These are phyloP conservation scores for Schrankia costaestrigalis DNA, from an alignment of 2,888 invertebrate species.

Conservation along the genomic window DNA sequence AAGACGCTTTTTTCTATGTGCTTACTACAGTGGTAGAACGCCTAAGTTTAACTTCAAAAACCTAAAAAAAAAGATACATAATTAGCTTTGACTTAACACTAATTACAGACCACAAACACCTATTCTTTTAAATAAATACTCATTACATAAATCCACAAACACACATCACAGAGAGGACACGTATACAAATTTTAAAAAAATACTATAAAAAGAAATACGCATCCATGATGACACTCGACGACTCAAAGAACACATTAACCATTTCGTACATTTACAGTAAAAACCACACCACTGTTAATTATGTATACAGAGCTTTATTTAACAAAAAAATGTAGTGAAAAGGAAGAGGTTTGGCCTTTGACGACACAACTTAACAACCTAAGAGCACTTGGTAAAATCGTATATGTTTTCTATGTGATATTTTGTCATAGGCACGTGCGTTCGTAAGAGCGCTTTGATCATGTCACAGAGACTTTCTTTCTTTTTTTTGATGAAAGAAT, in stretches of 20 bases:
- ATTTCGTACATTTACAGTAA: conserved; percentile 52
- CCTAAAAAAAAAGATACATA: too few relatives aligned
- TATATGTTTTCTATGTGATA: conserved; percentile 50
- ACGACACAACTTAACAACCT: conserved; percentile 58
- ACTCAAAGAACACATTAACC: conserved; percentile 60
- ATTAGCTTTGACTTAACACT: too few relatives aligned
- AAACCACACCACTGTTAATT: conserved; percentile 66
- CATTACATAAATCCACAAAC: too few relatives aligned
- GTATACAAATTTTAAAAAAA: conserved; percentile 1
- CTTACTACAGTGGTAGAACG: too few relatives aligned
- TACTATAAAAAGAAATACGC: conserved; percentile 26
- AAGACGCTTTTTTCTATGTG: too few relatives aligned
- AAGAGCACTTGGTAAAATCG: conserved; percentile 52
- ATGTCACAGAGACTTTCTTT: conserved; percentile 17
- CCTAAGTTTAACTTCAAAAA: too few relatives aligned
- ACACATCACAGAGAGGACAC: too few relatives aligned
- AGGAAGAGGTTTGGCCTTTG: conserved; percentile 72
- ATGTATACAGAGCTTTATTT: conserved; percentile 56
- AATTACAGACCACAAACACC: too few relatives aligned
- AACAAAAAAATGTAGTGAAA: conserved; percentile 66
- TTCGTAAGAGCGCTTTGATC: conserved; percentile 39
- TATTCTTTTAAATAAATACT: too few relatives aligned
- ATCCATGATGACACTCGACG: conserved; percentile 54
- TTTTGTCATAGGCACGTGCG: conserved; percentile 43
- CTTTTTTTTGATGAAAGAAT: too few relatives aligned